Evolutionary conservation across 2,888 invertebrate species (phyloP).

Genomic region (Tenthredo amoena): DNA sequence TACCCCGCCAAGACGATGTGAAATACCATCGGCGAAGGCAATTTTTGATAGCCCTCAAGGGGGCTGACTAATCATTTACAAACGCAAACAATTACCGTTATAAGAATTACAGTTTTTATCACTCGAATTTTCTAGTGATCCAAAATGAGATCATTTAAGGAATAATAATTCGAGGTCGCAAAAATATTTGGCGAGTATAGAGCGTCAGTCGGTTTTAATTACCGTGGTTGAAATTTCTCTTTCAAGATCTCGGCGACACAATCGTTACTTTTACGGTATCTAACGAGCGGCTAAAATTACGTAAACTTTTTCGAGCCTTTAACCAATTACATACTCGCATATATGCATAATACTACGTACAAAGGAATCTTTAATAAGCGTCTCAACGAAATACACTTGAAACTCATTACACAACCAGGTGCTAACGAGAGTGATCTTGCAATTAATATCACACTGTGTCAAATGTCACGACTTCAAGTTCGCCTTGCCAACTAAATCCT

Average conservation of each 20-base stretch:
- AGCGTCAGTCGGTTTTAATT: background rate
- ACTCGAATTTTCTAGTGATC: no score
- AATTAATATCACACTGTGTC: constrained; percentile 32
- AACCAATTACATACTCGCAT: background rate
- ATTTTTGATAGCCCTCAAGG: constrained; percentile 86
- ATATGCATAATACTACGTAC: background rate
- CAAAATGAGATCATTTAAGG: background rate
- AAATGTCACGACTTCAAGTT: background rate
- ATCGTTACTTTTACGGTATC: background rate
- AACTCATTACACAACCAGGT: background rate
- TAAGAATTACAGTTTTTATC: background rate
- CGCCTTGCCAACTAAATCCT: background rate
- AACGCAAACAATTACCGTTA: background rate
- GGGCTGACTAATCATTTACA: constrained; percentile 62
- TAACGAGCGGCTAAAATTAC: background rate
- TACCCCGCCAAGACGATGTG: constrained; percentile 93
- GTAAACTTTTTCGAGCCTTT: background rate
- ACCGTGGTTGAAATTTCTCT: background rate
- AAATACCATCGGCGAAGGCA: constrained; percentile 92
- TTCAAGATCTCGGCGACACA: background rate
- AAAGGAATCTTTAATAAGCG: background rate
- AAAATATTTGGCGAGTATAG: background rate
- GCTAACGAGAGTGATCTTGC: constrained; percentile 26
- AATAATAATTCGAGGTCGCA: background rate
- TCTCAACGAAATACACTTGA: background rate